Base-by-base conservation (phyloP, 1,140 invertebrate genomes). In the Drosophila gunungcola region DNA sequence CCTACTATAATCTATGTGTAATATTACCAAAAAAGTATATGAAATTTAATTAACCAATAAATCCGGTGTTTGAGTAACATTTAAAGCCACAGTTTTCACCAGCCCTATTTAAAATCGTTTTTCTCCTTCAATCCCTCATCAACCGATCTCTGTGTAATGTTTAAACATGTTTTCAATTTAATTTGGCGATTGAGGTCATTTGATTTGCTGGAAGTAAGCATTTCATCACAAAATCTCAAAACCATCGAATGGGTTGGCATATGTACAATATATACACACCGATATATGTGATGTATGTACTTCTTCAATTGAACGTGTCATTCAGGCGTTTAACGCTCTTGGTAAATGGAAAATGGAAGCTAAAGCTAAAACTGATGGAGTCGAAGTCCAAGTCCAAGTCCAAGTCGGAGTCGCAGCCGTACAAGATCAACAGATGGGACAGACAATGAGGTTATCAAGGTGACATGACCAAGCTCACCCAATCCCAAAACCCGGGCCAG, bases 121-220 rank as follows among this genome's bases (percentile, higher is more conserved):
- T 49, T 32, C 7, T 32, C 7, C 13, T 39, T n/a, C 45, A 48
- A 25, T 25, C 57, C 58, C 54, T 57, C 27, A 32, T 9, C 29
- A 7, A 1, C 53, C 53, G 16, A 42, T 16, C 36, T 4, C 13
- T 68, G 42, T 60, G 61, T 76, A 75, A 76, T 57, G 61, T 56
- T 70, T 76, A 73, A 55, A 48, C 67, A 52, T 77, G 56, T 60
- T 81, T 86, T 83, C 83, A 79, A 79, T 88, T 83, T 69, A 88
- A 88, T 76, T 72, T 79, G 67, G 65, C 82, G 82, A 86, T 86
- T 86, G 84, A 86, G 82, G 83, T 86, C 83, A 88, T 68, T 88
- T 82, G 82, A 83, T 86, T 85, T 67, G 78, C 78, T 85, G 61
- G 53, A 60, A 73, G 81, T 69, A 49, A 62, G 45, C 52, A 61